phyloP scores from a whole-genome alignment of 2,888 invertebrate species.

The Lydus trimaculatus region DNA sequence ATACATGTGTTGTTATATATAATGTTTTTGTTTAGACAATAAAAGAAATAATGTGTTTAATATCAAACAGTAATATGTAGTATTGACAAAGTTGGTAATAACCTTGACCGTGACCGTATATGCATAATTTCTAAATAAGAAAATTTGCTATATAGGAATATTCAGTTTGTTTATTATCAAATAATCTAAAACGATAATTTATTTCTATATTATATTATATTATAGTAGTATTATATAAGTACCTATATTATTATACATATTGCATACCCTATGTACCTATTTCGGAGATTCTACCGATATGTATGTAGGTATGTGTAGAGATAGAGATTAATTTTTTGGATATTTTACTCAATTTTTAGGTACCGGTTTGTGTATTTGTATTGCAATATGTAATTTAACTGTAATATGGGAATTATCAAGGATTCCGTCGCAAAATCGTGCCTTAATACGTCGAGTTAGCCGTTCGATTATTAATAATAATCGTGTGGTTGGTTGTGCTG shows the following conservation, averaged over 20 bases:
- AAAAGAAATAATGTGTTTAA: background rate
- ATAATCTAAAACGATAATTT: background rate
- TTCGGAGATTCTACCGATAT: no score
- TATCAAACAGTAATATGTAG: background rate
- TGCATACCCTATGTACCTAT: no score
- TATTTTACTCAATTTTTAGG: no score
- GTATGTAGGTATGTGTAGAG: no score
- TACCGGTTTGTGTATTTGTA: slow-evolving; percentile 73
- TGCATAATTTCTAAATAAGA: background rate
- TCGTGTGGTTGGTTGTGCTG: slow-evolving; percentile 38
- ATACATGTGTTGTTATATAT: no score
- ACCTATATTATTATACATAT: no score
- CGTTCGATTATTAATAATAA: slow-evolving; percentile 55
- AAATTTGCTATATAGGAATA: background rate
- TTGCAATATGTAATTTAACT: slow-evolving; percentile 83
- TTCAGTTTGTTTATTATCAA: background rate
- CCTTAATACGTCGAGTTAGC: slow-evolving; percentile 59
- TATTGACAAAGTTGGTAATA: background rate
- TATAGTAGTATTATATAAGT: no score
- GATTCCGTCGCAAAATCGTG: slow-evolving; percentile 61
- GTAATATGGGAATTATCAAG: slow-evolving; percentile 79
- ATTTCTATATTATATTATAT: no score
- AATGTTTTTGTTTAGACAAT: background rate
- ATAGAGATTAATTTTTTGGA: no score
- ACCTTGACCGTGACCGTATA: background rate